Evolutionary conservation across 2,113 vertebrate genomes (phyloP), one percentile per base, ranked within the genome.

Genomic region (Craseonycteris thonglongyai): DNA sequence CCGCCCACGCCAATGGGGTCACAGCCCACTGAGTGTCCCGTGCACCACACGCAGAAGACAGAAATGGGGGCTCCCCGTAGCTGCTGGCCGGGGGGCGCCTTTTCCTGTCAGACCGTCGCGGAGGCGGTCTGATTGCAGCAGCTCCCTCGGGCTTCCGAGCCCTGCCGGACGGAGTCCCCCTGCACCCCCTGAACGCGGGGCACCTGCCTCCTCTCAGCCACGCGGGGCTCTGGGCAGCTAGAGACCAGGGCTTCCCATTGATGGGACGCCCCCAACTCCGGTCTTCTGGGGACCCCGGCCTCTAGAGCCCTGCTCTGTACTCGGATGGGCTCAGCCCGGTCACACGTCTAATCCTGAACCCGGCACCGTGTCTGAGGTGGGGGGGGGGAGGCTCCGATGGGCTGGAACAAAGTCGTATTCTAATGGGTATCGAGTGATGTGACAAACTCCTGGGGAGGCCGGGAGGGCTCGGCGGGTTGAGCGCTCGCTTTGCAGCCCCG

Each of bases 31-130:
- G 65, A 61, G 22, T n/a, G n/a, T n/a, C n/a, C n/a, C 66, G 90
- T 42, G 76, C 30, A 45, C 66, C 74, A 84, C 71, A 89, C 69
- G 40, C 2, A 61, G 79, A 94, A 94, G 95, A 95, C 76, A 96
- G 96, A 96, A 93, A 79, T 76, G 49, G 75, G n/a, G n/a, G n/a
- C n/a, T n/a, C n/a, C n/a, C n/a, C n/a, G n/a, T n/a, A n/a, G 47
- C 47, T 49, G 47, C 47, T 49, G 47, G 47, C n/a, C n/a, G n/a
- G n/a, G n/a, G n/a, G n/a, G n/a, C n/a, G n/a, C n/a, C n/a, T n/a
- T n/a, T n/a, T n/a, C n/a, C n/a, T n/a, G n/a, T n/a, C n/a, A n/a
- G n/a, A n/a, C n/a, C n/a, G n/a, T n/a, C n/a, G n/a, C n/a, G n/a
- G n/a, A n/a, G n/a, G n/a, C n/a, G n/a, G n/a, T n/a, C n/a, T n/a